Conservation (phyloP, 2,113 vertebrate genomes). For the Geococcyx californianus region DNA sequence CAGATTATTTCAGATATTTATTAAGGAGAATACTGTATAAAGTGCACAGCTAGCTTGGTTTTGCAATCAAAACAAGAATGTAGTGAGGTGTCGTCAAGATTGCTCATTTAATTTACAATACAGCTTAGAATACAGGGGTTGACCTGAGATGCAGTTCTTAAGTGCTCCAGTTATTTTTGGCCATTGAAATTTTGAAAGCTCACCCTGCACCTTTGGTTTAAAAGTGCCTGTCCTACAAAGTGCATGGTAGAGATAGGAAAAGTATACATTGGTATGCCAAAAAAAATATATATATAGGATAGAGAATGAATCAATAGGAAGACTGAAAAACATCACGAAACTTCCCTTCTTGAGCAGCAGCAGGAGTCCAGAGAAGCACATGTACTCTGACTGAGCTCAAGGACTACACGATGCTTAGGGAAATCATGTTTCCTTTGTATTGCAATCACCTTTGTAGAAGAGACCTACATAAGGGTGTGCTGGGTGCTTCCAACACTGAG, state of each 20-base stretch:
- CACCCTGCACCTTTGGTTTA: neutral
- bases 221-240: neutral
- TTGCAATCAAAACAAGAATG: neutral
- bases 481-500: neutral
- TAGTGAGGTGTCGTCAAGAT: neutral
- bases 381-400: neutral
- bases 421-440: neutral
- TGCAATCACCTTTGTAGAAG: neutral
- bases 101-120: neutral
- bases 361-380: neutral
- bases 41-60: slow-evolving; percentile 24
- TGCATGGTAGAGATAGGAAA: neutral
- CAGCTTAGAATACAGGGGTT: neutral
- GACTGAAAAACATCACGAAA: neutral
- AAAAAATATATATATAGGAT: neutral
- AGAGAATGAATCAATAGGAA: neutral
- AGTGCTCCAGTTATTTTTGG: neutral
- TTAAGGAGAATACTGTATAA: slow-evolving; percentile 1
- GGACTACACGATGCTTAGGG: neutral
- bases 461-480: neutral
- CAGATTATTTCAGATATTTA: neutral
- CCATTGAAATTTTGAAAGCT: neutral
- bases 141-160: neutral
- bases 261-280: neutral
- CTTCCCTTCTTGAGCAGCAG: neutral